phyloP scores from a whole-genome alignment of 2,113 vertebrate species.

The Herpailurus yagouaroundi region DNA sequence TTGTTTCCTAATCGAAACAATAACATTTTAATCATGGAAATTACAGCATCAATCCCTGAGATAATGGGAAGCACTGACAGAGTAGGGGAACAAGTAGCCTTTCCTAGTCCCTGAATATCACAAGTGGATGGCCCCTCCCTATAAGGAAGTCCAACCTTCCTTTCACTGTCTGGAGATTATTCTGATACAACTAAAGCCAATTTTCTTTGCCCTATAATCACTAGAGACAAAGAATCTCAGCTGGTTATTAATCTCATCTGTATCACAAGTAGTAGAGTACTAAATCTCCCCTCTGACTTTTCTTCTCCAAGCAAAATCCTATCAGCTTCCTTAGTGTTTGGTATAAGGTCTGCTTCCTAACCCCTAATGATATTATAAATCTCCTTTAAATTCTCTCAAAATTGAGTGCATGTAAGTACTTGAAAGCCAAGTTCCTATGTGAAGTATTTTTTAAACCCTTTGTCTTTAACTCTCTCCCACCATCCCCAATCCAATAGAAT shows the following conservation, averaged over 20 bases:
- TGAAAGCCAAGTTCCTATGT: not conserved
- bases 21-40: not conserved
- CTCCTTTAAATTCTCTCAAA: constrained; percentile 25
- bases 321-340: not conserved
- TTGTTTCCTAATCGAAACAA: not conserved
- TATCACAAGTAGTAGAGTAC: not conserved
- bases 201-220: not conserved
- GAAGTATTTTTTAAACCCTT: not conserved
- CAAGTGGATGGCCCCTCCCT: not conserved
- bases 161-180: not conserved
- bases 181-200: not conserved
- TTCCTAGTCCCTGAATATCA: not conserved
- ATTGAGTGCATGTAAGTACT: not conserved
- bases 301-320: not conserved
- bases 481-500: not conserved
- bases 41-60: not conserved
- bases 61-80: not conserved
- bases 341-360: not conserved
- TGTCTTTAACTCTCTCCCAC: not conserved
- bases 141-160: not conserved
- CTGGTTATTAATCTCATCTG: constrained; percentile 11
- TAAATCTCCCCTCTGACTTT: not conserved
- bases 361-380: not conserved
- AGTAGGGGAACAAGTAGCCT: not conserved
- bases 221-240: not conserved